Evolutionary conservation across 1,140 invertebrate genomes (phyloP).

Genomic region (Bombus turneri): DNA sequence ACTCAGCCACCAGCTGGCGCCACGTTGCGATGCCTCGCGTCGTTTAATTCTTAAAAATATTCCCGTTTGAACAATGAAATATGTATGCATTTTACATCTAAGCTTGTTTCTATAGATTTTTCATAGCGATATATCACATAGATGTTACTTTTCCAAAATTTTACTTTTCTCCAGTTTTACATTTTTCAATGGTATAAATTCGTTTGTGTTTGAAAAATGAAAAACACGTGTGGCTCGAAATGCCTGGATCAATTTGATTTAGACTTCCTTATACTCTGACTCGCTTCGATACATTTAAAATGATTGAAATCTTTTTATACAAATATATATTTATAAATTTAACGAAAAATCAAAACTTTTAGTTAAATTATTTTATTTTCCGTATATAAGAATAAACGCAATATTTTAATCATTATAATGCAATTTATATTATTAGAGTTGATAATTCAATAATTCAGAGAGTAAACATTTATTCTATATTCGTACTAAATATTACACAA

Average conservation of each 20-base stretch:
- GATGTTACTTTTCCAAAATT: not conserved
- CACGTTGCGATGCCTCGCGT: constrained; percentile 37
- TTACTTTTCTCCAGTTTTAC: no score
- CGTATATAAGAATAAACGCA: not conserved
- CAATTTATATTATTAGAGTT: not conserved
- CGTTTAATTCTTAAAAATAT: constrained; percentile 19
- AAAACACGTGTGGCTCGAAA: not conserved
- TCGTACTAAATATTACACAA: not conserved
- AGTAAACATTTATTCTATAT: not conserved
- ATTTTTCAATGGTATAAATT: not conserved
- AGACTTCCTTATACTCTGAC: not conserved
- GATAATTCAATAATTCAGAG: not conserved
- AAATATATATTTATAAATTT: not conserved
- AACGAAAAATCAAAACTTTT: not conserved
- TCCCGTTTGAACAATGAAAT: not conserved
- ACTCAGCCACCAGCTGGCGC: constrained; percentile 37
- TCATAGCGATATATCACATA: no score
- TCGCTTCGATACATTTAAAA: not conserved
- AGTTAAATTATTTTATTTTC: not conserved
- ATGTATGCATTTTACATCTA: not conserved
- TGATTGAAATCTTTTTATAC: not conserved
- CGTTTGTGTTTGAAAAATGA: not conserved
- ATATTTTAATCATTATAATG: not conserved
- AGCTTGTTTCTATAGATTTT: not conserved
- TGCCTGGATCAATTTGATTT: not conserved